These are phyloP conservation scores for Tanytarsus gracilentus DNA, from an alignment of 2,888 invertebrate species.

Conservation along the genomic window DNA sequence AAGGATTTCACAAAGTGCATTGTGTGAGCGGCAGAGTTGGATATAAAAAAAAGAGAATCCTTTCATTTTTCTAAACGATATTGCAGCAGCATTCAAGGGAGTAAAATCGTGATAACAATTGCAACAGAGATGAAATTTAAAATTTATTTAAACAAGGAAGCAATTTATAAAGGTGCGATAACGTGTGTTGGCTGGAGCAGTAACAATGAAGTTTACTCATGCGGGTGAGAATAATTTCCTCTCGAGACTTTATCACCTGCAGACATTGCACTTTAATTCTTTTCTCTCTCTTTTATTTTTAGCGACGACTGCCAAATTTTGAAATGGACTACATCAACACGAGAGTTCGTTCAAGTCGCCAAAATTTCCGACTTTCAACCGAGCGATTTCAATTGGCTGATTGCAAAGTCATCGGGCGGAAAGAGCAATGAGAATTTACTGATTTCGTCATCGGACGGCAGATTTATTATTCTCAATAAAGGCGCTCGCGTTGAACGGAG, in stretches of 20 bases:
- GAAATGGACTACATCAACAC: constrained; percentile 77
- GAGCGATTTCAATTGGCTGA: constrained; percentile 80
- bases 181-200: constrained; percentile 90
- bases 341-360: constrained; percentile 65
- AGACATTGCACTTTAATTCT: constrained; percentile 25
- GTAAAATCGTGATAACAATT: background rate
- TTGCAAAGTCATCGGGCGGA: constrained; percentile 43
- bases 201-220: constrained; percentile 86
- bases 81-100: background rate
- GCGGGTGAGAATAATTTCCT: no score
- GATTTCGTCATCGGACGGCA: constrained; percentile 81
- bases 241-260: background rate
- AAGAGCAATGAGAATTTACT: constrained; percentile 63
- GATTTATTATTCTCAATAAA: constrained; percentile 77
- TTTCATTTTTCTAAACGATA: constrained; percentile 17
- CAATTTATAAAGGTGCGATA: constrained; percentile 68
- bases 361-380: constrained; percentile 78
- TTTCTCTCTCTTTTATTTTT: constrained; percentile 32
- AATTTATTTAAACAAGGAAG: constrained; percentile 65
- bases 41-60: background rate
- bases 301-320: constrained; percentile 89
- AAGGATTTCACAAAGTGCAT: background rate
- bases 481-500: constrained; percentile 87
- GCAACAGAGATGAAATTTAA: constrained; percentile 63
- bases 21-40: background rate